Evolutionary conservation across 2,797 vertebrate species (phyloP).

Genomic region (Micromesistius poutassou): DNA sequence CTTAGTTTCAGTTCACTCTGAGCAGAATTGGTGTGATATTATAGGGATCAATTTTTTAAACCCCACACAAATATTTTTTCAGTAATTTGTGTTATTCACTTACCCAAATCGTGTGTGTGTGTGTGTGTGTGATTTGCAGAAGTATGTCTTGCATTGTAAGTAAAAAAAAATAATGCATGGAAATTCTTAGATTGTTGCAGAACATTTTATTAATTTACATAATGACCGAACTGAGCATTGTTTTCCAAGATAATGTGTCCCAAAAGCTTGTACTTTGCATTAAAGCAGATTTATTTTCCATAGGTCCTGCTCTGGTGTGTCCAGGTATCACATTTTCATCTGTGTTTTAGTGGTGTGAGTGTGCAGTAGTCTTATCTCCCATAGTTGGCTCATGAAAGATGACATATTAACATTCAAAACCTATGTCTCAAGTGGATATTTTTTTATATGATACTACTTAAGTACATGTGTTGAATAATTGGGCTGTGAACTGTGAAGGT

Average conservation of each 20-base stretch:
- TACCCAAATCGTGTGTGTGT: background rate
- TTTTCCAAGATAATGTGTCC: background rate
- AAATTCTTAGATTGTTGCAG: no score
- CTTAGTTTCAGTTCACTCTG: slow-evolving; percentile 33
- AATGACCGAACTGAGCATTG: background rate
- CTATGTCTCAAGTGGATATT: no score
- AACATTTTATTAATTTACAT: background rate
- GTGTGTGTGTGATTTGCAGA: background rate
- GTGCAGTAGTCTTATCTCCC: background rate
- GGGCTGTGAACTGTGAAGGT: background rate
- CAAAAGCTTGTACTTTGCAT: background rate
- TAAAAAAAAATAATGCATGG: no score
- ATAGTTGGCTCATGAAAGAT: background rate
- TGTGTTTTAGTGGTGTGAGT: background rate
- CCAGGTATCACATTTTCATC: background rate
- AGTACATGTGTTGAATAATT: background rate
- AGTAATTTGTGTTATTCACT: background rate
- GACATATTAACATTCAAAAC: background rate
- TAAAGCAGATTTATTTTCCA: background rate
- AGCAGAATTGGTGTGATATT: slow-evolving; percentile 8
- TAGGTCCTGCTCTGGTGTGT: background rate
- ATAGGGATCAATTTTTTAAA: background rate
- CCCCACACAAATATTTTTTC: slow-evolving; percentile 10
- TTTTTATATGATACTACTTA: background rate
- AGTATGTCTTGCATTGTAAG: background rate